These are phyloP conservation scores for Cydia strobilella DNA, from an alignment of 1,140 invertebrate genomes.

Conservation along the genomic window DNA sequence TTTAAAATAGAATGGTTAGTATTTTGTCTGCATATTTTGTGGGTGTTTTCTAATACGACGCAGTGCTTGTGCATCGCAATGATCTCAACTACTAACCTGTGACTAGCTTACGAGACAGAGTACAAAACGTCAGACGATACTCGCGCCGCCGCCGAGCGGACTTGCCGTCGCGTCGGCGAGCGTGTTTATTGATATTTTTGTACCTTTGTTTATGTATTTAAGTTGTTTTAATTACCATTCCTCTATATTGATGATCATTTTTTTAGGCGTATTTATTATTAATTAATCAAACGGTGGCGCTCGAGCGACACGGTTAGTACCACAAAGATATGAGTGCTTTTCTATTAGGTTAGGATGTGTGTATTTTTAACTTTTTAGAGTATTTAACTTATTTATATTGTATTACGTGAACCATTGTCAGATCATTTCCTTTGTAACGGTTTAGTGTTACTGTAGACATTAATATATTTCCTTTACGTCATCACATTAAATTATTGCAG, in stretches of 20 bases:
- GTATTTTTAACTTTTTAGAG: constrained; percentile 80
- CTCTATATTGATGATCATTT: constrained; percentile 61
- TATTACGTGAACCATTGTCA: constrained; percentile 78
- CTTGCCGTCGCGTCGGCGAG: constrained; percentile 51
- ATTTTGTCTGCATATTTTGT: constrained; percentile 77
- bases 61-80: constrained; percentile 65
- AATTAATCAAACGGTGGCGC: constrained; percentile 46
- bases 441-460: constrained; percentile 77
- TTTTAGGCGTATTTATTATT: constrained; percentile 60
- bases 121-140: constrained; percentile 69
- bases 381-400: constrained; percentile 80
- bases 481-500: constrained; percentile 74
- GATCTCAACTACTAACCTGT: constrained; percentile 78
- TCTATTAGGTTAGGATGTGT: constrained; percentile 79
- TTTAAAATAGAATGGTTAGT: constrained; percentile 66
- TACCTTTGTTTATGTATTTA: constrained; percentile 72
- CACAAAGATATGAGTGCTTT: constrained; percentile 74
- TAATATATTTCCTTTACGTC: constrained; percentile 78
- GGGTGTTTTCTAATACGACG: constrained; percentile 73
- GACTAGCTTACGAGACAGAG: constrained; percentile 70
- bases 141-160: constrained; percentile 39
- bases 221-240: constrained; percentile 74
- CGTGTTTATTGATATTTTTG: constrained; percentile 72
- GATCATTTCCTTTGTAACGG: constrained; percentile 78
- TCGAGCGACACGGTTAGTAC: constrained; percentile 49